Percentiles rank a stretch among this genome's conserved stretches.
Conservation (phyloP, 35 echinoderm and acorn worm genomes). For the Lytechinus variegatus region DNA sequence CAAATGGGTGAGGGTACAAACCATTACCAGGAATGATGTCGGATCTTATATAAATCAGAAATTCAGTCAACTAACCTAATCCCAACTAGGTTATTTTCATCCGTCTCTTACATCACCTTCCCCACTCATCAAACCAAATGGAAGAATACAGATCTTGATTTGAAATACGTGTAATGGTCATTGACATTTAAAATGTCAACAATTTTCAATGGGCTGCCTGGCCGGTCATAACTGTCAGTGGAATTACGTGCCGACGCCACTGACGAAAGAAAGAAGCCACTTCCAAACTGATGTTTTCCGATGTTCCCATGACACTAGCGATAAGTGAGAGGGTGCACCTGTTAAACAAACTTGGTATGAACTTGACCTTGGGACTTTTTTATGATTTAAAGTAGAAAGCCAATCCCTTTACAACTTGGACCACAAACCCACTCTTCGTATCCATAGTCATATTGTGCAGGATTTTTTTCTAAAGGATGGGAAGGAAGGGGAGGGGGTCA, state of each 20-base stretch:
- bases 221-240: not conserved
- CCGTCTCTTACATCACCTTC: not conserved
- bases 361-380: not conserved
- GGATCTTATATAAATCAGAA: too few species aligned
- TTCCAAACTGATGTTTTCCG: not conserved
- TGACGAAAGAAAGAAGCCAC: not conserved
- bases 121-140: not conserved
- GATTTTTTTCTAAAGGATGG: too few species aligned
- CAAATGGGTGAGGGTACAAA: too few species aligned
- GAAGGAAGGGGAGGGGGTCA: too few species aligned
- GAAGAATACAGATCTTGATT: not conserved
- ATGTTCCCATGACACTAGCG: not conserved
- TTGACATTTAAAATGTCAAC: not conserved
- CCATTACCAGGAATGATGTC: too few species aligned
- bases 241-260: not conserved
- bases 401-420: not conserved
- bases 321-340: not conserved
- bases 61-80: not conserved
- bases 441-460: too few species aligned
- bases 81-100: not conserved
- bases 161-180: not conserved
- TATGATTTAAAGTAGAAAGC: not conserved
- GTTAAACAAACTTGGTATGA: slow-evolving; percentile 11
- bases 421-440: too few species aligned
- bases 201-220: not conserved